These are phyloP conservation scores for Nothoprocta perdicaria DNA, from an alignment of 2,113 vertebrate species.

Conservation along the genomic window DNA sequence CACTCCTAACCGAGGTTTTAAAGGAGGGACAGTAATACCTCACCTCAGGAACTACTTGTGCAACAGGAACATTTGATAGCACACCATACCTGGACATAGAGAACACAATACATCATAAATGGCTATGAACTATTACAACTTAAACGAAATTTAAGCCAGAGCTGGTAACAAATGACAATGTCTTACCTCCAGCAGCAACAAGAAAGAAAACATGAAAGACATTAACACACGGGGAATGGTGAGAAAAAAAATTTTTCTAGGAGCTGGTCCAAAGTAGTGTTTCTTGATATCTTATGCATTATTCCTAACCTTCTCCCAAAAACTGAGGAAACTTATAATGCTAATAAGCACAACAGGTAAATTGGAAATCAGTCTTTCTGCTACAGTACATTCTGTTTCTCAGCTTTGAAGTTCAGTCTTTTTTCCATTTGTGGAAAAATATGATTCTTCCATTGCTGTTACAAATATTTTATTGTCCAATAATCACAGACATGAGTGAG, in stretches of 20 bases:
- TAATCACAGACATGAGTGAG: background rate
- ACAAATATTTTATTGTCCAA: background rate
- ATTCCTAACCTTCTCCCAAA: background rate
- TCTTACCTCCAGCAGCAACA: background rate
- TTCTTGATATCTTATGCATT: background rate
- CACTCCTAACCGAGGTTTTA: background rate
- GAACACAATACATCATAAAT: background rate
- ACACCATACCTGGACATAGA: background rate
- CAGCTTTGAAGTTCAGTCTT: background rate
- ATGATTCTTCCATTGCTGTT: background rate
- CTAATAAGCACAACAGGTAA: background rate
- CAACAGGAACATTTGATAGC: background rate
- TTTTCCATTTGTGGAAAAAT: background rate
- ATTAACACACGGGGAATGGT: accelerated
- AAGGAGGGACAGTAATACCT: background rate
- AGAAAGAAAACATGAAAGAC: background rate
- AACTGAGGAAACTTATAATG: background rate
- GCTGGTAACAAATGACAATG: background rate
- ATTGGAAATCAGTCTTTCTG: background rate
- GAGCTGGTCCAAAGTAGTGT: background rate
- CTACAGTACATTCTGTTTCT: background rate
- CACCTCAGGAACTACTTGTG: background rate
- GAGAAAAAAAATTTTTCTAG: background rate
- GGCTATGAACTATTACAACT: background rate
- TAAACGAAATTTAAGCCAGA: background rate